phyloP scores from a whole-genome alignment of 2,113 vertebrate species.

The Cyanistes caeruleus region DNA sequence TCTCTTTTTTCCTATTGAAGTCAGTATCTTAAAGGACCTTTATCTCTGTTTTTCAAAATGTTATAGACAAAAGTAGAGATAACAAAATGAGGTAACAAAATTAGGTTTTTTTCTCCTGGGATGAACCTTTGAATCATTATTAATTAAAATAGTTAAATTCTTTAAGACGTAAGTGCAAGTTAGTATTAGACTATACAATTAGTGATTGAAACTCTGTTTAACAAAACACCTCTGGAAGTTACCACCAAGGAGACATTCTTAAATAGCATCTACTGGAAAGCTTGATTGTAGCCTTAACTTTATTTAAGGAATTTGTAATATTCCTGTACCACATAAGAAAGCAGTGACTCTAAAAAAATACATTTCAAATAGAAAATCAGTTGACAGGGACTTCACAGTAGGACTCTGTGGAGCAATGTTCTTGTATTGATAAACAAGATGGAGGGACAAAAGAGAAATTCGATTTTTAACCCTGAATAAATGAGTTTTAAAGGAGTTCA shows the following conservation, averaged over 20 bases:
- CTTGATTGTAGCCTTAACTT: background rate
- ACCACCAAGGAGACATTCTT: background rate
- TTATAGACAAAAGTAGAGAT: background rate
- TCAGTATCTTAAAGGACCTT: background rate
- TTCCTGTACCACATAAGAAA: background rate
- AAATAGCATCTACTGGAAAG: background rate
- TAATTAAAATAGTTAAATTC: background rate
- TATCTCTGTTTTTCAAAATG: background rate
- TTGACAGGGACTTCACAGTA: background rate
- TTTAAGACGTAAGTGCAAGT: background rate
- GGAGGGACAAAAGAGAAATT: background rate
- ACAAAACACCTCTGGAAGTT: background rate
- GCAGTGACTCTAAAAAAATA: background rate
- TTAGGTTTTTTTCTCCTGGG: background rate
- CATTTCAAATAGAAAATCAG: background rate
- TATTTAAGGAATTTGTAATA: rapidly evolving
- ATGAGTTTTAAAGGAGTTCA: background rate
- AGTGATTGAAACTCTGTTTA: background rate
- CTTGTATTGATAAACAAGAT: background rate
- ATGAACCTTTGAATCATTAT: background rate
- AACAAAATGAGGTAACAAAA: background rate
- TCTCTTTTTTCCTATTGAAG: background rate
- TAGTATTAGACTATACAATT: background rate
- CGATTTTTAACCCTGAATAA: background rate
- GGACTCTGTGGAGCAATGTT: background rate